Base-by-base conservation (phyloP, 1,140 invertebrate genomes). In the Bombus affinis region DNA sequence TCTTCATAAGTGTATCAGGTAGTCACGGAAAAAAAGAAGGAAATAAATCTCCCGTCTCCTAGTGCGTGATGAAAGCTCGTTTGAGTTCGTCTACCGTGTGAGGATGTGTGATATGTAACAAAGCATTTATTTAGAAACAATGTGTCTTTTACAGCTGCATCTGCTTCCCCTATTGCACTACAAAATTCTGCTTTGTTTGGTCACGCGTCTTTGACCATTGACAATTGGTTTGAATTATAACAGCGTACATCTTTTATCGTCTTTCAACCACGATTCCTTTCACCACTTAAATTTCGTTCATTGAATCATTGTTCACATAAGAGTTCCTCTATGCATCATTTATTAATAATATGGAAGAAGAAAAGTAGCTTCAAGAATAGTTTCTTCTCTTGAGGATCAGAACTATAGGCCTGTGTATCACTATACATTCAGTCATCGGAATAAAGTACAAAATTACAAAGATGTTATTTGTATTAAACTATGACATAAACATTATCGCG, bases 11-110 rank as follows among this genome's bases (percentile, higher is more conserved):
- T 72, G 76, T 72, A 73, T 85, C 42, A 47, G 76, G 80, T 80
- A 79, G 22, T 25, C 22, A 2, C 3, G n/a, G 22, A 44, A 59
- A 70, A 53, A 37, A 39, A 47, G 8, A 72, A 72, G 53, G 72
- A 62, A 80, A 79, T 79, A 80, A 53, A 53, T 53, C 62, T n/a
- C 15, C 25, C 42, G 32, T 71, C 53, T 71, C 53, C 66, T n/a
- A 4, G 77, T 80, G 83, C 57, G 57, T 72, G 83, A 73, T 80
- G 83, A 85, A 85, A 80, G 68, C 77, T 71, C 76, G 42, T 73
- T 62, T 15, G 39, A 57, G 39, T 90, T 79, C 77, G 76, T 68
- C 62, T 71, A 47, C 37, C 47, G 62, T 53, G 47, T 2, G 62
- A 68, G 62, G 62, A 77, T 78, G 28, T 47, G 12, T 42, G 37